Evolutionary conservation across 2,797 vertebrate genomes (phyloP).

Genomic region (Brachymystax lenok): DNA sequence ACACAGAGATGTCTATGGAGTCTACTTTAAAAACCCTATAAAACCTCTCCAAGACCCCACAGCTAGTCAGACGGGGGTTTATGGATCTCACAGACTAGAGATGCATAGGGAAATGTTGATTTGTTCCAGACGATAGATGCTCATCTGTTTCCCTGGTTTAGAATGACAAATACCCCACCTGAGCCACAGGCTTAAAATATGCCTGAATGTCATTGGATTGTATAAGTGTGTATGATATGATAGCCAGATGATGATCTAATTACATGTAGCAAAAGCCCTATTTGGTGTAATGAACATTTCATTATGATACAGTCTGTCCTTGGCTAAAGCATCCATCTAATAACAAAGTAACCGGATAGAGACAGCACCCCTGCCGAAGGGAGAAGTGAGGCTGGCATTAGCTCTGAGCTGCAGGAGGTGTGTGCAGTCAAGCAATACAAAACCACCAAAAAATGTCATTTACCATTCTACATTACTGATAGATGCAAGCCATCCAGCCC

Average conservation of each 20-base stretch:
- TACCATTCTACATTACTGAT: constrained; percentile 40
- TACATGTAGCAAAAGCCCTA: not conserved
- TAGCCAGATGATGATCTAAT: not conserved
- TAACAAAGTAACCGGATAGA: constrained; percentile 43
- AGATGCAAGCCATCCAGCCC: constrained; percentile 53
- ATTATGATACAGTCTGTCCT: not conserved
- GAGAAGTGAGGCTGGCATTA: constrained; percentile 40
- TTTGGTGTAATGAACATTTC: not conserved
- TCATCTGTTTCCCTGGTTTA: not conserved
- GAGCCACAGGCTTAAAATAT: not conserved
- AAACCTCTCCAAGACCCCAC: not conserved
- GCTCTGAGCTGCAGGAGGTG: constrained; percentile 32
- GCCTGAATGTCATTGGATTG: not conserved
- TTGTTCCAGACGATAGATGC: not conserved
- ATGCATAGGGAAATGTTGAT: not conserved
- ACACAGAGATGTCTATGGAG: not conserved
- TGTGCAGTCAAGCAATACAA: constrained; percentile 27
- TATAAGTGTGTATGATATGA: not conserved
- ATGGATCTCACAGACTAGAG: not conserved
- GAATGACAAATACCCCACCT: not conserved
- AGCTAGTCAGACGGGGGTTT: not conserved
- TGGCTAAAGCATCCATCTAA: constrained; percentile 50
- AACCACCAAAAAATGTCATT: constrained; percentile 41
- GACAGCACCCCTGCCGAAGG: constrained; percentile 41
- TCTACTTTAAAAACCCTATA: constrained; percentile 14